Conservation (phyloP, 2,113 vertebrate genomes). For the Poeciliopsis retropinna region DNA sequence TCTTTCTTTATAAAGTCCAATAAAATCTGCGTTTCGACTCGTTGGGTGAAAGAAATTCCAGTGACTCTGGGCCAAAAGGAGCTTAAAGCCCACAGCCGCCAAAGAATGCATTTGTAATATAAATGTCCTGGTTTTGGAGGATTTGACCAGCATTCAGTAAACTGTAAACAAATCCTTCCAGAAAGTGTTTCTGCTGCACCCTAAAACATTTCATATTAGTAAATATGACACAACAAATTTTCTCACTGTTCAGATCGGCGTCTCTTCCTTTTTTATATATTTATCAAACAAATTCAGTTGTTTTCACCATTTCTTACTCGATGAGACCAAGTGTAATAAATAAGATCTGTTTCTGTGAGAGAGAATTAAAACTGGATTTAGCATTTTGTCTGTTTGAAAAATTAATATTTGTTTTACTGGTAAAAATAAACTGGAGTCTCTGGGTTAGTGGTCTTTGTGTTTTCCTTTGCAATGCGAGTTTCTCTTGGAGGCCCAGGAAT, state of each 20-base stretch:
- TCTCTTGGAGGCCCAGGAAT: not conserved
- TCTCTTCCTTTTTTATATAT: not conserved
- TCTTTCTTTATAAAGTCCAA: too few relatives aligned
- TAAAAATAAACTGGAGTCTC: not conserved
- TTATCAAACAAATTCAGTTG: not conserved
- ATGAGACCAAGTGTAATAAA: not conserved
- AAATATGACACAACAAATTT: not conserved
- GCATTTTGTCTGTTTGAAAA: too few relatives aligned
- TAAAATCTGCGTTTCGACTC: conserved; percentile 26
- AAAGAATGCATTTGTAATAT: conserved; percentile 69
- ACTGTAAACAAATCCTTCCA: conserved; percentile 37
- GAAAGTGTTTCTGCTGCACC: conserved; percentile 30
- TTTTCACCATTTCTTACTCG: not conserved
- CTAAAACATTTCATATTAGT: not conserved
- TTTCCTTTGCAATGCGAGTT: not conserved
- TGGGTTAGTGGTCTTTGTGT: not conserved
- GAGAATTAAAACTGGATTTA: too few relatives aligned
- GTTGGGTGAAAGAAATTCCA: conserved; percentile 55
- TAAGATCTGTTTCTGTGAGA: too few relatives aligned
- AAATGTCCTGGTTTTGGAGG: conserved; percentile 56
- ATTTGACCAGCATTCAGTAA: conserved; percentile 29
- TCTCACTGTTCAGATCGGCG: not conserved
- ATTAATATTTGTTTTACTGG: not conserved
- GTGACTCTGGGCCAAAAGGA: conserved; percentile 59
- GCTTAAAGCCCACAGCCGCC: conserved; percentile 65